Evolutionary conservation across 2,797 vertebrate species (phyloP).

Genomic region (Poeciliopsis paucimaculata): DNA sequence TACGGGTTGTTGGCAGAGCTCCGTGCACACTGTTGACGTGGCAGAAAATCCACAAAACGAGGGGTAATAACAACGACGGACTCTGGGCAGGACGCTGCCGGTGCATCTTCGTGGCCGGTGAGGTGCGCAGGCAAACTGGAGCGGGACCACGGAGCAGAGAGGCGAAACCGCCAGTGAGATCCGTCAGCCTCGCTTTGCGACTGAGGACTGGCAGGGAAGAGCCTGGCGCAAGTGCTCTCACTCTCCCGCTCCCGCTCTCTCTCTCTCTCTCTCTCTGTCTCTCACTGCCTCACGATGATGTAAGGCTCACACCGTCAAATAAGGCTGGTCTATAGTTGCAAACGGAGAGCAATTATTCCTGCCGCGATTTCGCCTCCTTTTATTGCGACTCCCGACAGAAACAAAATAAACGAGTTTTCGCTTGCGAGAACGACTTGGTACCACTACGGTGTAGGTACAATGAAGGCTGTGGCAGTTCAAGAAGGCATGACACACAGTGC

Average conservation of each 20-base stretch:
- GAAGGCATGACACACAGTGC: constrained; percentile 42
- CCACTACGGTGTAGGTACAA: not conserved
- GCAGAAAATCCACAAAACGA: constrained; percentile 80
- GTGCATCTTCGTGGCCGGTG: constrained; percentile 73
- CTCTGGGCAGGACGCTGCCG: constrained; percentile 69
- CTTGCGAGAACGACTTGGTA: not conserved
- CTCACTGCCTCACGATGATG: constrained; percentile 56
- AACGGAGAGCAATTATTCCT: constrained; percentile 35
- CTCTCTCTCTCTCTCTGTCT: not conserved
- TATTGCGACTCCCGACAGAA: constrained; percentile 24
- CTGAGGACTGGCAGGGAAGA: constrained; percentile 68
- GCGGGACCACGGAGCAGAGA: constrained; percentile 13
- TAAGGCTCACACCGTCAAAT: constrained; percentile 63
- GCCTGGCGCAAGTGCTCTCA: constrained; percentile 47
- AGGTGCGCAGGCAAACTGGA: constrained; percentile 40
- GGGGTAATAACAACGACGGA: constrained; percentile 65
- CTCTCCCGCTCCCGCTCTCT: not conserved
- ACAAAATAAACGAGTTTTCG: not conserved
- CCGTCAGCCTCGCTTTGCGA: constrained; percentile 63
- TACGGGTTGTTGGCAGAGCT: constrained; percentile 82
- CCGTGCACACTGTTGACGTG: constrained; percentile 66
- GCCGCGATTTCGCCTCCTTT: constrained; percentile 30
- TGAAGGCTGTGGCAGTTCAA: constrained; percentile 22
- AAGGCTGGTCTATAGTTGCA: constrained; percentile 31
- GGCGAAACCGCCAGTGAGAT: constrained; percentile 45